phyloP scores from a whole-genome alignment of 30 jellyfish, hydroid and myxozoan genomes.

The Pseudorhiza aurosa region DNA sequence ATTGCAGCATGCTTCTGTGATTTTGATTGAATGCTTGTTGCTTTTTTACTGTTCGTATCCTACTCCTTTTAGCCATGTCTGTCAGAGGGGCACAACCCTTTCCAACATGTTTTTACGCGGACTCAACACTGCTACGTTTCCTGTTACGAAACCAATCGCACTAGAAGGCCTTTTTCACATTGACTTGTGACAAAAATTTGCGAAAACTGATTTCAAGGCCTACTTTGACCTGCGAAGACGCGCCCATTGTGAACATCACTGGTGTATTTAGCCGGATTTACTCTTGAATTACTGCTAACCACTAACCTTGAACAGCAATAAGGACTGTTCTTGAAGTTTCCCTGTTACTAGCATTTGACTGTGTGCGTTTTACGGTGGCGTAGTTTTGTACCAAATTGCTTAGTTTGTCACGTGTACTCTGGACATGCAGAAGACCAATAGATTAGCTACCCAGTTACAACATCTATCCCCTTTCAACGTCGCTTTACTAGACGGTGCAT shows the following conservation, averaged over 20 bases:
- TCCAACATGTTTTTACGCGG: neutral
- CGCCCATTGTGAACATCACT: slow-evolving; percentile 1
- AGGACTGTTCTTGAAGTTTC: too few species aligned
- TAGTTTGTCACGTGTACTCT: too few species aligned
- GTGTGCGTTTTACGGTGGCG: too few species aligned
- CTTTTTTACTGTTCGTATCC: slow-evolving; percentile 11
- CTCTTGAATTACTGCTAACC: too few species aligned
- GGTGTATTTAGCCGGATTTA: neutral
- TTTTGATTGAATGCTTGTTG: slow-evolving; percentile 7
- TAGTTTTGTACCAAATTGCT: too few species aligned
- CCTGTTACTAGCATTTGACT: too few species aligned
- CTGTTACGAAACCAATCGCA: neutral
- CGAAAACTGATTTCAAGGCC: neutral
- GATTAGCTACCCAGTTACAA: too few species aligned
- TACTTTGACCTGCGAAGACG: neutral
- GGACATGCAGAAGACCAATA: too few species aligned
- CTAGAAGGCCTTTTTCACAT: neutral
- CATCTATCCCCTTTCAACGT: too few species aligned
- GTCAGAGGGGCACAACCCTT: slow-evolving; percentile 65
- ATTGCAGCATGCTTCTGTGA: too few species aligned
- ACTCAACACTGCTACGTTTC: neutral
- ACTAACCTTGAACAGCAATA: too few species aligned
- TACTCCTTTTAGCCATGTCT: slow-evolving; percentile 85
- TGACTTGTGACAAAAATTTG: neutral
- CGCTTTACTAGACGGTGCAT: too few species aligned